Base-by-base conservation (phyloP, 2,797 vertebrate species). In the Steatocranus sp. region DNA sequence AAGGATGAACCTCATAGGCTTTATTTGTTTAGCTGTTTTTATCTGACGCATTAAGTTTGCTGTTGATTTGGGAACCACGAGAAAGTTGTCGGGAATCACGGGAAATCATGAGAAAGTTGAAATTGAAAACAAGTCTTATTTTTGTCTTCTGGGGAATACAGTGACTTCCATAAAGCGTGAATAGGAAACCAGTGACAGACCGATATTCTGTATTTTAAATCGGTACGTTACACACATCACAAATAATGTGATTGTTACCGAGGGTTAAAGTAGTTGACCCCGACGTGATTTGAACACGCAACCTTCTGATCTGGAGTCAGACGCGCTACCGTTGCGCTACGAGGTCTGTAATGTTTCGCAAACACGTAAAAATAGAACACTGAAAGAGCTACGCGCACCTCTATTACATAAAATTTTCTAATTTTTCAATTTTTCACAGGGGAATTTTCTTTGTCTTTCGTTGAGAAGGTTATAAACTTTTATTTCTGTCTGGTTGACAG, bases 281-380 rank as follows among this genome's bases (percentile, higher is more conserved):
- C 76, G 70, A 82, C 76, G 84, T 79, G 84, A 73, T 76, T 86
- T 83, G 61, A 83, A 79, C 84, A 83, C 80, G 51, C 80, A 79
- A 82, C 77, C 80, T 83, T 80, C 53, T 85, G 38, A 85, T 85
- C 68, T 77, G 77, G 76, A 82, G 70, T 84, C 73, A 87, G 83
- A 86, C 53, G 76, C 79, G 82, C 63, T 76, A 80, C 84, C 80
- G 80, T 86, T 86, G 80, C 84, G 76, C 84, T 70, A 86, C 84
- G 70, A 86, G 75, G 74, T 68, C 54, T 32, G 1, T 0, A 1
- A 9, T 18, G 3, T 4, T 0, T 1, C 11, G 1, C 2, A 2
- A 58, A 58, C 3, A 18, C 15, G 27, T 43, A 7, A 25, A 25
- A 5, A 7, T 7, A 27, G 27, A 70, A 70, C 6, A 7, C 14